Base-by-base conservation (phyloP, 2,797 vertebrate species). In the Platyrinchus mystaceus region DNA sequence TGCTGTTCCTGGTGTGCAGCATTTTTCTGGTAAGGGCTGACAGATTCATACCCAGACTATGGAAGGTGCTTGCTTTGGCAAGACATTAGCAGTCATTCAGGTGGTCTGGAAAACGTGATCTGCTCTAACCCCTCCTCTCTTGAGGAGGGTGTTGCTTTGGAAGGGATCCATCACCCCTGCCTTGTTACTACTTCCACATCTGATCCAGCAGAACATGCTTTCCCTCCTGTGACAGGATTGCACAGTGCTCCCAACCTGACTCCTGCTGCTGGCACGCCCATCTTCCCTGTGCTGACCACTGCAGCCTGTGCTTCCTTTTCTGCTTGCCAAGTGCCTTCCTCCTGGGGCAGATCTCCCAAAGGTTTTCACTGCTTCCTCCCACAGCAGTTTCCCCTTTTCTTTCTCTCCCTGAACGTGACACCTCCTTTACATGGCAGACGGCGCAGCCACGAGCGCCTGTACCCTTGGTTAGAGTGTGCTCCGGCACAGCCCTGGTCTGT, bases 351-450 rank as follows among this genome's bases (percentile, higher is more conserved):
- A n/a, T 27, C 34, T 83, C 63, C 68, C 28, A 50, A 83, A 63
- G 30, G 13, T 73, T 84, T 83, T n/a, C 15, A 36, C 7, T 1
- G 2, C 36, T 70, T n/a, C 20, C 22, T 67, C 32, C n/a, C 37
- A 69, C 0, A 1, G 34, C 47, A 75, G 28, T 52, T 82, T 28
- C 2, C 8, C n/a, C 28, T 83, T 53, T 89, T 27, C 34, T 27
- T 49, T 76, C 36, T 53, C 21, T 59, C 37, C 32, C 44, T 62
- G 43, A 53, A 49, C 8, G 4, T 32, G 16, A 24, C 30, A 50
- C 12, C 1, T 23, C 32, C 71, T 36, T 47, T 49, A 26, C 0
- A 0, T 5, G 41, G 55, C n/a, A 59, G 36, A 37, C 0, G 0
- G 21, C 15, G 41, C 21, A 67, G 53, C 39, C 27, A 3, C 0